Percentiles rank a stretch among this genome's conserved stretches.
These are phyloP conservation scores for Neoniphon sammara DNA, from an alignment of 2,797 vertebrate species.

Conservation along the genomic window DNA sequence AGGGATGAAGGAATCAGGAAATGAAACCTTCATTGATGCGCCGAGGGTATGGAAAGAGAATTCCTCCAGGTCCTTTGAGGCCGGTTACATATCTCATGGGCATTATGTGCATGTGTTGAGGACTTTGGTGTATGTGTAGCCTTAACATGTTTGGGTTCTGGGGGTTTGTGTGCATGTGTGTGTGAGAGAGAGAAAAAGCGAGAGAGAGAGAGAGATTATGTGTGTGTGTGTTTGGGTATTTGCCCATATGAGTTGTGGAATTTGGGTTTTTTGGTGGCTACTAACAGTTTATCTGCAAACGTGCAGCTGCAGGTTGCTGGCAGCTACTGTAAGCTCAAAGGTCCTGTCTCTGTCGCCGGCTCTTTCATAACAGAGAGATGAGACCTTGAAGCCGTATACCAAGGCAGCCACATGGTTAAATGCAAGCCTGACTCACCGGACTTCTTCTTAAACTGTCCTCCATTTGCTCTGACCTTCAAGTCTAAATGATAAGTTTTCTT, in stretches of 20 bases:
- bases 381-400: conserved; percentile 46
- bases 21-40: conserved; percentile 81
- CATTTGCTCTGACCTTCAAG: conserved; percentile 39
- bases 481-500: conserved; percentile 43
- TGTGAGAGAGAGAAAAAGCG: background rate
- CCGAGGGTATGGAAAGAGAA: conserved; percentile 76
- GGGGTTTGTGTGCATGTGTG: conserved; percentile 5
- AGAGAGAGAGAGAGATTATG: conserved; percentile 8
- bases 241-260: conserved; percentile 44
- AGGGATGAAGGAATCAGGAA: conserved; percentile 81
- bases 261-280: conserved; percentile 39
- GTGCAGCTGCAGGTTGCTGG: conserved; percentile 70
- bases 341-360: conserved; percentile 43
- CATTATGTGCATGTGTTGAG: conserved; percentile 48
- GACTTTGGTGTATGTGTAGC: conserved; percentile 45
- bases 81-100: conserved; percentile 62
- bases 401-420: conserved; percentile 39
- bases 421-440: conserved; percentile 29
- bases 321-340: conserved; percentile 63
- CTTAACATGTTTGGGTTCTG: conserved; percentile 42
- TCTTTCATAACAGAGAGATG: conserved; percentile 67
- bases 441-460: conserved; percentile 14
- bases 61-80: conserved; percentile 52
- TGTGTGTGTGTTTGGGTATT: conserved; percentile 36
- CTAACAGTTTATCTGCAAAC: conserved; percentile 78